phyloP scores from a whole-genome alignment of 2,113 vertebrate species.

The Malurus elegans region DNA sequence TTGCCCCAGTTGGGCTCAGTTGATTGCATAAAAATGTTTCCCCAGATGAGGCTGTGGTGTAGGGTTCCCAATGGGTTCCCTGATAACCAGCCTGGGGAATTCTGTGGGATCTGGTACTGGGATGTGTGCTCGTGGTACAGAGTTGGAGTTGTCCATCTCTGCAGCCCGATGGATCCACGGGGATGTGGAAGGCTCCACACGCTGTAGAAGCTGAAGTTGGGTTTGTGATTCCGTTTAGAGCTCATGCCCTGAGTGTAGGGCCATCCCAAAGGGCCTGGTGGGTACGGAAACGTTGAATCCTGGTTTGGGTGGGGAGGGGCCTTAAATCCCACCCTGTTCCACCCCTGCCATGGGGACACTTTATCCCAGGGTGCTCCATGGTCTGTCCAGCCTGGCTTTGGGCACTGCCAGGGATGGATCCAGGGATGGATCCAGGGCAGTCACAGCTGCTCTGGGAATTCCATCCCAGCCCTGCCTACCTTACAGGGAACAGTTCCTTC shows the following conservation, averaged over 20 bases:
- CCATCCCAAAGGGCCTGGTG: not conserved
- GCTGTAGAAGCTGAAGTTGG: not conserved
- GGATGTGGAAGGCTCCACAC: not conserved
- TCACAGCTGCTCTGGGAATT: not conserved
- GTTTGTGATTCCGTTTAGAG: not conserved
- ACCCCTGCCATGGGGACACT: not conserved
- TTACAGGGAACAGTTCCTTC: not conserved
- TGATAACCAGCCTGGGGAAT: not conserved
- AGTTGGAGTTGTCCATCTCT: not conserved
- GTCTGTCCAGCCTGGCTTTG: not conserved
- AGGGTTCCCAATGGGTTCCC: not conserved
- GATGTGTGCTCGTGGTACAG: fast-evolving
- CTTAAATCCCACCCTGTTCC: fast-evolving
- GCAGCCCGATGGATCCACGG: fast-evolving
- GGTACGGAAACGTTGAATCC: fast-evolving
- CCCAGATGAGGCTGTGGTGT: not conserved
- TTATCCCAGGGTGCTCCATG: fast-evolving
- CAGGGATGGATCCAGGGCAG: not conserved
- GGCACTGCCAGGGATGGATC: not conserved
- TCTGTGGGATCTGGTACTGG: not conserved
- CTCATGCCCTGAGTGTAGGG: not conserved
- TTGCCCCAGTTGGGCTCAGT: not conserved
- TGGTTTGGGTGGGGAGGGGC: not conserved
- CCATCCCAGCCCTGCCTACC: too few relatives aligned
- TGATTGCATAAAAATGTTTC: not conserved